Evolutionary conservation across 2,888 invertebrate genomes (phyloP), one percentile per base, ranked within the genome.

Genomic region (Coelogynopora nodosa): DNA sequence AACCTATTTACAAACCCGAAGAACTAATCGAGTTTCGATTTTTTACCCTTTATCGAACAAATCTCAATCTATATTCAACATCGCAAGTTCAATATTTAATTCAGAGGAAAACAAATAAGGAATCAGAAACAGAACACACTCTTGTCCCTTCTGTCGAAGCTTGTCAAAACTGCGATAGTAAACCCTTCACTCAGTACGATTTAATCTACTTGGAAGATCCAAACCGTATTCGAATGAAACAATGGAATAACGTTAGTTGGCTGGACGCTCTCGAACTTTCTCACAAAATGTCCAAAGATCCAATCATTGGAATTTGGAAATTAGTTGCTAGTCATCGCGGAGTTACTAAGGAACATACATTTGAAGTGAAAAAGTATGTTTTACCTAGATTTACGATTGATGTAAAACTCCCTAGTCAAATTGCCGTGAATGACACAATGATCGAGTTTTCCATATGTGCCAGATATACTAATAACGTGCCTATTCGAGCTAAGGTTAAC

Each of bases 251-350:
- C 18, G 67, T 85, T 0, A 27, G 67, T 0, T 2, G 67, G 28
- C 10, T 88, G 86, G 90, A 88, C n/a, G 88, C 85, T 27, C 31
- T 67, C 27, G 5, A 86, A 28, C 23, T 85, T 2, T 49, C 67
- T 28, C 80, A 81, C 80, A 28, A 67, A 81, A 10, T 85, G 5
- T 27, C 5, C 0, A 85, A 84, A 2, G 86, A 86, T 85, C 84
- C 86, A 10, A 18, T 85, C 83, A 30, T 85, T 30, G 86, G 86
- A 18, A n/a, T 23, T 5, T 86, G 86, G 86, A 31, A 84, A 84
- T n/a, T 84, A 29, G 27, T 30, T n/a, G 83, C 86, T 10, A 27
- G 13, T 27, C 30, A 84, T 30, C 26, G 30, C 10, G 84, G 49
- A 18, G 30, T 29, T 18, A 84, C 23, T 27, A 30, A 85, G 18